phyloP scores from a whole-genome alignment of 2,888 invertebrate genomes.

The Ceraclea dissimilis region DNA sequence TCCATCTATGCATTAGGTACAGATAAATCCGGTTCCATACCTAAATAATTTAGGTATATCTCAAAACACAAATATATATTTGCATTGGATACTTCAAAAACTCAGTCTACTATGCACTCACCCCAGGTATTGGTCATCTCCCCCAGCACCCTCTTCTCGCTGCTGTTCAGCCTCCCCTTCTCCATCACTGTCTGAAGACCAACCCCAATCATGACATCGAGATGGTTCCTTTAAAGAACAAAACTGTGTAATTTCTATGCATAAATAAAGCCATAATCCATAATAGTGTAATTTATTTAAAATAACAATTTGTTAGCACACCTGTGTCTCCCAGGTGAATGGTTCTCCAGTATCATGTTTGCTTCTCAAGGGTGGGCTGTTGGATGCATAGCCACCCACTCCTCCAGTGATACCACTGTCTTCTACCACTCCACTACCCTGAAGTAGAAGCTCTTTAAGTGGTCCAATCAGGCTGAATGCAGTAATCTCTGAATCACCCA shows the following conservation, averaged over 20 bases:
- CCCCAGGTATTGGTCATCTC: neutral
- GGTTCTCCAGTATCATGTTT: slow-evolving; percentile 12
- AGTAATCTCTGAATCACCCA: slow-evolving; percentile 43
- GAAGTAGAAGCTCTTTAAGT: slow-evolving; percentile 33
- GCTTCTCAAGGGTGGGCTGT: neutral
- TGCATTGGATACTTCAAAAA: no score
- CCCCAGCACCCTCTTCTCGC: neutral
- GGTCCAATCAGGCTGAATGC: slow-evolving; percentile 39
- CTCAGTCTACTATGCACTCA: no score
- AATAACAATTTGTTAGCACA: slow-evolving; percentile 2
- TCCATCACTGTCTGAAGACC: neutral
- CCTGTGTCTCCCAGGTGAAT: slow-evolving; percentile 22
- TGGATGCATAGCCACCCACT: neutral
- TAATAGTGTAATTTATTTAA: no score
- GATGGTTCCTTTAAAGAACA: neutral
- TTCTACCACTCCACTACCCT: slow-evolving; percentile 1
- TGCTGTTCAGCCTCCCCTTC: neutral
- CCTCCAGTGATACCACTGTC: neutral
- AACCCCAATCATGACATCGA: neutral
- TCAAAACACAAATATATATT: no score
- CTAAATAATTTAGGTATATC: no score
- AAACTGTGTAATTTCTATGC: no score
- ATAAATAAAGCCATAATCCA: no score
- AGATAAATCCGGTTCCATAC: no score
- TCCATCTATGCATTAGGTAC: no score